Percentiles rank a stretch among this genome's conserved stretches.
Conservation (phyloP, 2,888 invertebrate genomes). For the Pecten maximus region DNA sequence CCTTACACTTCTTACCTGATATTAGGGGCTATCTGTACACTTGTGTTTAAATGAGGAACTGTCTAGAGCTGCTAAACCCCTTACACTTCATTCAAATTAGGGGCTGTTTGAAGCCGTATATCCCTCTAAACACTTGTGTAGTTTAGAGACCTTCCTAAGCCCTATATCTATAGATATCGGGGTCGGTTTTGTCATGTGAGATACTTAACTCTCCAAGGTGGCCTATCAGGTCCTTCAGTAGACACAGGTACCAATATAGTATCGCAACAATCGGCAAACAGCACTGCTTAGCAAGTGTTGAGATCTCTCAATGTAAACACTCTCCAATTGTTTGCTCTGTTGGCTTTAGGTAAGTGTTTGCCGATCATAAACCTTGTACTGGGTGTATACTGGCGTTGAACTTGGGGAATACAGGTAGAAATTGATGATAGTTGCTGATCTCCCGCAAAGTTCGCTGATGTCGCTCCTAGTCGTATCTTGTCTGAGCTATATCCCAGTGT, state of each 20-base stretch:
- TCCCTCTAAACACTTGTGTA: neutral
- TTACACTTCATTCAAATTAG: neutral
- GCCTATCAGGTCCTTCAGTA: constrained; percentile 13
- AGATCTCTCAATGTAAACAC: neutral
- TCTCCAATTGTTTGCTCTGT: constrained; percentile 13
- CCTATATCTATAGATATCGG: neutral
- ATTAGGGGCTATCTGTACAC: neutral
- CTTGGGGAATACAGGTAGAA: neutral
- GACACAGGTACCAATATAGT: neutral
- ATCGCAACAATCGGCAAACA: constrained; percentile 26
- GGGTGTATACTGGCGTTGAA: neutral
- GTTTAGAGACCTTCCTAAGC: neutral
- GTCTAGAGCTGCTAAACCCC: neutral
- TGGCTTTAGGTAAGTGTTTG: constrained; percentile 25
- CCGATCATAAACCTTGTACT: constrained; percentile 18
- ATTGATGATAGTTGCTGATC: neutral
- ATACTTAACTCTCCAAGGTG: neutral
- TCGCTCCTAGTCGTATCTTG: neutral
- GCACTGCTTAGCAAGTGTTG: constrained; percentile 33
- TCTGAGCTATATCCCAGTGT: neutral
- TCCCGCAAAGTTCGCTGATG: neutral
- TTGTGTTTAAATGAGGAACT: too few species aligned
- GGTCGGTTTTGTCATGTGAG: neutral
- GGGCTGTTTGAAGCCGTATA: neutral
- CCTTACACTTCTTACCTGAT: neutral